Evolutionary conservation across 2,888 invertebrate genomes (phyloP).

Genomic region (Amphipyra tragopoginis): DNA sequence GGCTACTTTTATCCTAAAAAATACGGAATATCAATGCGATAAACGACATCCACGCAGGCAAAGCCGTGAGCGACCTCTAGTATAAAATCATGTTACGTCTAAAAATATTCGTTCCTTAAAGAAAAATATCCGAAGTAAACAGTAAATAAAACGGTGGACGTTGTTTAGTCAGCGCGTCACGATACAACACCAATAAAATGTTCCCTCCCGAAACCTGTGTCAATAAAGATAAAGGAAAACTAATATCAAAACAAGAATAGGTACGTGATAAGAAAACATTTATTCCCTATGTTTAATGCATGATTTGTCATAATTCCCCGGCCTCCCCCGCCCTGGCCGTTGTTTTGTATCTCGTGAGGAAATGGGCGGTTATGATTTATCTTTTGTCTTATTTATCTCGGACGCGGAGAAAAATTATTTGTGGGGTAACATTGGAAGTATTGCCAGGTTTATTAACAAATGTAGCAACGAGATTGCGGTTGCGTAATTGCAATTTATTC

Average conservation of each 20-base stretch:
- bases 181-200: constrained; percentile 80
- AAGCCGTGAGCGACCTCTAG: too few species aligned
- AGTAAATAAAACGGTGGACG: constrained; percentile 49
- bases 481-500: constrained; percentile 70
- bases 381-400: constrained; percentile 86
- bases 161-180: constrained; percentile 74
- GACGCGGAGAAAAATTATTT: constrained; percentile 80
- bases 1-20: too few species aligned
- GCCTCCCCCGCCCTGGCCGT: constrained; percentile 82
- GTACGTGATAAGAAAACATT: constrained; percentile 90
- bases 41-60: too few species aligned
- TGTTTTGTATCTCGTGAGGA: constrained; percentile 86
- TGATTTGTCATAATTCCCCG: constrained; percentile 90
- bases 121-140: constrained; percentile 38
- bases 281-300: constrained; percentile 90
- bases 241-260: constrained; percentile 90
- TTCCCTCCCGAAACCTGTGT: constrained; percentile 87
- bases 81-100: constrained; percentile 4
- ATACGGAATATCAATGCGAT: too few species aligned
- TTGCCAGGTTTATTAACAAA: constrained; percentile 82
- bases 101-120: constrained; percentile 15
- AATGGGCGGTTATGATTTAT: constrained; percentile 88
- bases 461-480: constrained; percentile 73
- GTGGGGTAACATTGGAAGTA: constrained; percentile 76
- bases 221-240: constrained; percentile 90